Evolutionary conservation across 2,888 invertebrate genomes (phyloP).

Genomic region (Leptinotarsa juncta): DNA sequence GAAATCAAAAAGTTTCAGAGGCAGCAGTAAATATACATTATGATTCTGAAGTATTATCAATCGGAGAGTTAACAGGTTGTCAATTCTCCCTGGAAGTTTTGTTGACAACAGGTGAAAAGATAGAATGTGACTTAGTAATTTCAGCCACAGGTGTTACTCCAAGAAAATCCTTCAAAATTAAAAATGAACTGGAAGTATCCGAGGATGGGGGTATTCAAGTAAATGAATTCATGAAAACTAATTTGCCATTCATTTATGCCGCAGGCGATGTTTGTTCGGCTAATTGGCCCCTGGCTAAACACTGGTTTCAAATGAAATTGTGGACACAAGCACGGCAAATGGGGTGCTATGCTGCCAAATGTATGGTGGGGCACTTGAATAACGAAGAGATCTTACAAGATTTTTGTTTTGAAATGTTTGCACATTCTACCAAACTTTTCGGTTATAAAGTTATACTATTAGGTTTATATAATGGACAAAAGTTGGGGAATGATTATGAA

Average conservation of each 20-base stretch:
- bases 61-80: conserved; percentile 61
- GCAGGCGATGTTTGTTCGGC: conserved; percentile 95
- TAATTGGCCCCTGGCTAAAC: conserved; percentile 79
- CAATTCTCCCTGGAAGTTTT: conserved; percentile 79
- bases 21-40: conserved; percentile 73
- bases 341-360: conserved; percentile 93
- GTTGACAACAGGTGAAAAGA: conserved; percentile 77
- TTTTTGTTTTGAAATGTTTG: conserved; percentile 97
- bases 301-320: conserved; percentile 95
- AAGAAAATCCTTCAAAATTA: conserved; percentile 71
- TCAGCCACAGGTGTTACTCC: conserved; percentile 95
- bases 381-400: conserved; percentile 82
- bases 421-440: conserved; percentile 95
- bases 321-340: conserved; percentile 99
- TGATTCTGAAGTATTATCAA: conserved; percentile 69
- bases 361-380: conserved; percentile 78
- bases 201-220: conserved; percentile 88
- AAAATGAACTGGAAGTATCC: conserved; percentile 68
- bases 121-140: conserved; percentile 90
- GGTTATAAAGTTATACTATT: conserved; percentile 92
- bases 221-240: conserved; percentile 87
- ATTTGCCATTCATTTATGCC: conserved; percentile 83
- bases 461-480: conserved; percentile 94
- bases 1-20: conserved; percentile 50
- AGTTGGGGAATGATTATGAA: conserved; percentile 83